Evolutionary conservation across 2,113 vertebrate genomes (phyloP), one percentile per base, ranked within the genome.

Genomic region (Atractosteus spatula): DNA sequence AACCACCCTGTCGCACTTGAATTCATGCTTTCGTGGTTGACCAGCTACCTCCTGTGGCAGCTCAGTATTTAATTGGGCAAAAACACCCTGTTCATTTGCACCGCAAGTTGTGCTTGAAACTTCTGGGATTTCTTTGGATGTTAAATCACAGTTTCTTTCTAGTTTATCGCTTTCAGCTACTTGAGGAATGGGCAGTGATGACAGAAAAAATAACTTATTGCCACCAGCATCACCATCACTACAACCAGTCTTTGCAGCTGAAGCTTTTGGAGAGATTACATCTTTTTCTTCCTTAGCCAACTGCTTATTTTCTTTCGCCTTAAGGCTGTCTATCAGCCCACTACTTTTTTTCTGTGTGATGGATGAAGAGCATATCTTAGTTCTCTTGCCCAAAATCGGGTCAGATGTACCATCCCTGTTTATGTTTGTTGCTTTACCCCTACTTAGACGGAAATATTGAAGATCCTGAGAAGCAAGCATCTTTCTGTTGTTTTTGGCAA

Each of bases 381-480:
- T 2, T 29, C 29, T 29, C 29, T 29, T 29, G 29, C 29, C 29
- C 29, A 29, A 29, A 29, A 29, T 29, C 29, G 1, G 29, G 29
- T 51, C 10, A 51, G 10, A 5, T 51, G 47, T 51, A 7, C 47
- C 10, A 7, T 13, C 8, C 13, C 7, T 0, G 3, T 44, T 16
- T 44, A 3, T 62, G 55, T 78, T 43, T 72, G 75, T 17, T 41
- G 14, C 77, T 17, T 62, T 66, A 43, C 73, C 51, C 76, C 81
- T 89, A 0, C 51, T 61, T 61, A 92, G 91, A 72, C 80, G 88
- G 6, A 70, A 81, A 55, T 85, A 85, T 51, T 83, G 90, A n/a
- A 71, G 72, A 0, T 94, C 92, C 72, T 92, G 93, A 77, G 85
- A 91, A 7, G 76, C 74, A 0, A 94, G 71, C 66, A 92, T 4